Conservation (phyloP, 1,140 invertebrate species). For the Achatina immaculata region DNA sequence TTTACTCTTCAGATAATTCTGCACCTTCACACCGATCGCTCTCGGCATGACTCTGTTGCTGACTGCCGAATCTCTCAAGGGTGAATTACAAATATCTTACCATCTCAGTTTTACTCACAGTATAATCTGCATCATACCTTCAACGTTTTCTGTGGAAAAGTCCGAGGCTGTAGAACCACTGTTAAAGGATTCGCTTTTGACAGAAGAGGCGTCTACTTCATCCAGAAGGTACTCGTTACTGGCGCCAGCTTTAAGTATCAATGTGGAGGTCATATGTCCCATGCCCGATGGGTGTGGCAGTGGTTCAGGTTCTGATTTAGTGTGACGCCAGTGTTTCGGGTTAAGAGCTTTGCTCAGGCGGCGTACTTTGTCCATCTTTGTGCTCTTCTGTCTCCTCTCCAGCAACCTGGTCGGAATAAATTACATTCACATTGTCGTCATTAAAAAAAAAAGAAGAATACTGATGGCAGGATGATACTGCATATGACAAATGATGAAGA, state of each 20-base stretch:
- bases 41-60: too few relatives aligned
- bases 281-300: conserved; percentile 32
- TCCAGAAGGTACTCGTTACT: background rate
- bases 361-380: conserved; percentile 32
- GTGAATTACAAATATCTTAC: too few relatives aligned
- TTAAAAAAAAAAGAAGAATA: too few relatives aligned
- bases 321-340: conserved; percentile 42
- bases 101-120: too few relatives aligned
- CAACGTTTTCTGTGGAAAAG: background rate
- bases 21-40: too few relatives aligned
- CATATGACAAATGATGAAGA: too few relatives aligned
- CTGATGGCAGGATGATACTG: too few relatives aligned
- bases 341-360: conserved; percentile 36
- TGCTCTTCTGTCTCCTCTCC: conserved; percentile 26
- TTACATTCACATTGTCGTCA: too few relatives aligned
- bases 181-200: background rate
- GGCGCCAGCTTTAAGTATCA: background rate
- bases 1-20: too few relatives aligned
- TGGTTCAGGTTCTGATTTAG: conserved; percentile 15
- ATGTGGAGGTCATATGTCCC: conserved; percentile 7
- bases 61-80: too few relatives aligned
- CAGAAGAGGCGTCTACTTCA: background rate
- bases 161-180: background rate
- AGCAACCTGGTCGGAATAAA: conserved; percentile 19
- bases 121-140: too few relatives aligned